phyloP scores from a whole-genome alignment of 2,888 invertebrate genomes.

The Nymphalis urticae region DNA sequence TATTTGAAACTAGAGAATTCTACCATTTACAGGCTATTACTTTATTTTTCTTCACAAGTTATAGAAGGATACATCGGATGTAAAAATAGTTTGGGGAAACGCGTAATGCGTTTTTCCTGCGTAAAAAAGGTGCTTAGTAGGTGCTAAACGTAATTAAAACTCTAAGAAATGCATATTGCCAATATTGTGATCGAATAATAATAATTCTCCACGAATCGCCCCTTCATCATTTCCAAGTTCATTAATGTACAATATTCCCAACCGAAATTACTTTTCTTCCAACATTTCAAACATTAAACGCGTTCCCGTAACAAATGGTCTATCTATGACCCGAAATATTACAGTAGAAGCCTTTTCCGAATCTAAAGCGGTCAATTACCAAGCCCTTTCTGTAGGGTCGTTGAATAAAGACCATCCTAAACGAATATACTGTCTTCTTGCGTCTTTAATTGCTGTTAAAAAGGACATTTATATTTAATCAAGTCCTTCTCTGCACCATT shows the following conservation, averaged over 20 bases:
- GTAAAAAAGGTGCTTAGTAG: too few species aligned
- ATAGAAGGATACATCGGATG: too few species aligned
- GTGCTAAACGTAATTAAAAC: too few species aligned
- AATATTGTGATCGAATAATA: slow-evolving; percentile 11
- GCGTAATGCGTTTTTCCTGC: too few species aligned
- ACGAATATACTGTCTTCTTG: slow-evolving; percentile 52
- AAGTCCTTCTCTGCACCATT: slow-evolving; percentile 45
- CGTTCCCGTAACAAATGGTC: slow-evolving; percentile 39
- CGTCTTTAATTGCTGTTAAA: slow-evolving; percentile 55
- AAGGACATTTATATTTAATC: slow-evolving; percentile 51
- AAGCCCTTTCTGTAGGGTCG: slow-evolving; percentile 44
- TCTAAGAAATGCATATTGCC: too few species aligned
- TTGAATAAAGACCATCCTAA: slow-evolving; percentile 43
- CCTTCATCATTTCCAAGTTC: slow-evolving; percentile 56
- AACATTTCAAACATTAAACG: slow-evolving; percentile 54
- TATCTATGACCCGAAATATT: slow-evolving; percentile 32
- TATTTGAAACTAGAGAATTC: too few species aligned
- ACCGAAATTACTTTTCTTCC: slow-evolving; percentile 50
- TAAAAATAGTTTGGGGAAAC: too few species aligned
- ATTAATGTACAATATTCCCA: slow-evolving; percentile 60
- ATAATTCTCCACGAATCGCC: slow-evolving; percentile 20
- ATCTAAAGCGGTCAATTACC: slow-evolving; percentile 59
- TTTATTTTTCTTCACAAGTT: too few species aligned
- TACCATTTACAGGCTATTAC: too few species aligned
- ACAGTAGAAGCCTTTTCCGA: slow-evolving; percentile 58